Evolutionary conservation across 2,888 invertebrate species (phyloP).

Genomic region (Noctua fimbriata): DNA sequence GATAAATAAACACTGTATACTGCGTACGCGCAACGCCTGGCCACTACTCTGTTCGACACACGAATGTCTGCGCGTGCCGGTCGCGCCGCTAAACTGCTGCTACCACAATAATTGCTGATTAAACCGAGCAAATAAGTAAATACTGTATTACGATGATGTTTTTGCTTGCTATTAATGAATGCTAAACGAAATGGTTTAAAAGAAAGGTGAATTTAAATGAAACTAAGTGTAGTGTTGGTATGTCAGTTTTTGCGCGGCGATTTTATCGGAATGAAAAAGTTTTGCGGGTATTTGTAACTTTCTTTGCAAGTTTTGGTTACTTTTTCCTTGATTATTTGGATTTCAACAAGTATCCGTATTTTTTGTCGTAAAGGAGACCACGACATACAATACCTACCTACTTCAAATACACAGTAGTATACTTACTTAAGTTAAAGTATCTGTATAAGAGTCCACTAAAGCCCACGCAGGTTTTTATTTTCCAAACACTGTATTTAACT

Average conservation of each 20-base stretch:
- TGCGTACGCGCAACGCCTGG: slow-evolving; percentile 58
- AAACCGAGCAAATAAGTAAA: slow-evolving; percentile 50
- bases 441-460: neutral
- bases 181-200: slow-evolving; percentile 44
- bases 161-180: slow-evolving; percentile 51
- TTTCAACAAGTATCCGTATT: neutral
- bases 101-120: slow-evolving; percentile 54
- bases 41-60: slow-evolving; percentile 53
- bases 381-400: neutral
- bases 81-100: slow-evolving; percentile 56
- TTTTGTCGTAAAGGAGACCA: neutral
- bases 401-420: neutral
- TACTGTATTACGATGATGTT: slow-evolving; percentile 43
- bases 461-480: slow-evolving; percentile 12
- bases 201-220: slow-evolving; percentile 55
- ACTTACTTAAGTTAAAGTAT: neutral
- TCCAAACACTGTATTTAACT: slow-evolving; percentile 19
- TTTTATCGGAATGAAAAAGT: slow-evolving; percentile 43
- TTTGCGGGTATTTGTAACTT: slow-evolving; percentile 25
- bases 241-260: slow-evolving; percentile 40
- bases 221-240: slow-evolving; percentile 39
- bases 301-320: slow-evolving; percentile 31
- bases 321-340: slow-evolving; percentile 26
- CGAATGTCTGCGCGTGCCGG: slow-evolving; percentile 63
- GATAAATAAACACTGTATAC: slow-evolving; percentile 58